Evolutionary conservation across 2,797 vertebrate genomes (phyloP), one percentile per base, ranked within the genome.

Genomic region (Amblyraja radiata): DNA sequence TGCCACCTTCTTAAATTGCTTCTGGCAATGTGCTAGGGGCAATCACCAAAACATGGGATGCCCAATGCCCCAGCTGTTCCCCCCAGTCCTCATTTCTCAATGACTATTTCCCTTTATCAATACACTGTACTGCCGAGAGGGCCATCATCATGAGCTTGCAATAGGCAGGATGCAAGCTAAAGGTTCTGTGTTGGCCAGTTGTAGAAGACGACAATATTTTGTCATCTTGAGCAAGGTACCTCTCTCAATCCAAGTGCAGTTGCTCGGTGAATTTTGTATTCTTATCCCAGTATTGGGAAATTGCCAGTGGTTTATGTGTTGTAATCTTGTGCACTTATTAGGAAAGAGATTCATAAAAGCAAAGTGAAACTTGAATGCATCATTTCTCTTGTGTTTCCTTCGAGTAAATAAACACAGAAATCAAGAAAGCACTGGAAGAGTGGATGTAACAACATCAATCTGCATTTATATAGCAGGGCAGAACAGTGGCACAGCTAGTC

Each of bases 1-100:
- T 91, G 90, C 71, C 90, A 91, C 71, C 90, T 91, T 91, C 90
- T 91, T 91, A 91, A 91, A 91, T 91, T 91, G 90, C 90, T 91
- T 91, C 73, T 91, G 90, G 73, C 90, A 91, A 91, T 36, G 71
- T 91, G 90, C 68, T 74, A 91, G 21, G 36, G 90, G 90, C 90
- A 91, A 91, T 91, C 68, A 28, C 36, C 36, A 71, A 10, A 46
- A 68, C 68, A 74, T 2, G 5, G 2, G 4, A 54, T 54, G 46
- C 36, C 73, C 25, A 71, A 92, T 71, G 11, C 71, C 71, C 90
- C 90, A 92, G 90, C 90, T 92, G 90, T 76, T 92, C 46, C 71
- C 90, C 28, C 90, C 71, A 76, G 71, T 63, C 68, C 68, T 92
- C 90, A 92, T 92, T 92, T 74, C 90, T 92, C 90, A 73, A 39